Evolutionary conservation across 2,888 invertebrate species (phyloP), one percentile per base, ranked within the genome.

Genomic region (Bruchidius siliquastri): DNA sequence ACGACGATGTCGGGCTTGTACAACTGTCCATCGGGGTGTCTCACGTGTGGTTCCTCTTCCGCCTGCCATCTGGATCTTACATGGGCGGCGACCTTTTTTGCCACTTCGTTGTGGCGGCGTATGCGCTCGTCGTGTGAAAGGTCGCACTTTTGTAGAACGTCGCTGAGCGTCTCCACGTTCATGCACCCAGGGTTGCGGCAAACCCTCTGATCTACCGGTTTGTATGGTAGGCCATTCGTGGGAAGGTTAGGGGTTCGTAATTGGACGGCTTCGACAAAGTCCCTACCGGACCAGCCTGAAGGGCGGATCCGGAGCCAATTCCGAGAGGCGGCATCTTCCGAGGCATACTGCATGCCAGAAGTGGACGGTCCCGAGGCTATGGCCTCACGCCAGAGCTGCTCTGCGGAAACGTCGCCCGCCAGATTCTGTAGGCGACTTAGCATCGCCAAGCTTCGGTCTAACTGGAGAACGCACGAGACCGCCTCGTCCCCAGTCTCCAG

Each of bases 261-360:
- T 0, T 77, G 77, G 21, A 77, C 72, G 0, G 76, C 72, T 18
- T 75, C 70, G 0, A 80, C 77, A 68, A 77, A 82, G 22, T 83
- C 82, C 20, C 21, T 26, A 8, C 75, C 75, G 0, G 74, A 69
- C 76, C 74, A 76, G 10, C 66, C 32, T 13, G 72, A 21, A 13
- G 75, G 76, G 4, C 69, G 73, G 20, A n/a, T 20, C 0, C 67
- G 22, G 0, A 76, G 21, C 77, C 77, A 78, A 1, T 4, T 13
- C 20, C 72, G 21, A 13, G 26, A 26, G 66, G 71, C 68, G 20
- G 71, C 20, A 66, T 71, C 49, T 20, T 68, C 73, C 10, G 13
- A 20, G 8, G 67, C n/a, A 0, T 21, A 3, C 67, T 72, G 26
- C 66, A 74, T 69, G 13, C 74, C 70, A 21, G 21, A 20, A 21